phyloP scores from a whole-genome alignment of 2,888 invertebrate genomes.

The Ochropleura leucogaster region DNA sequence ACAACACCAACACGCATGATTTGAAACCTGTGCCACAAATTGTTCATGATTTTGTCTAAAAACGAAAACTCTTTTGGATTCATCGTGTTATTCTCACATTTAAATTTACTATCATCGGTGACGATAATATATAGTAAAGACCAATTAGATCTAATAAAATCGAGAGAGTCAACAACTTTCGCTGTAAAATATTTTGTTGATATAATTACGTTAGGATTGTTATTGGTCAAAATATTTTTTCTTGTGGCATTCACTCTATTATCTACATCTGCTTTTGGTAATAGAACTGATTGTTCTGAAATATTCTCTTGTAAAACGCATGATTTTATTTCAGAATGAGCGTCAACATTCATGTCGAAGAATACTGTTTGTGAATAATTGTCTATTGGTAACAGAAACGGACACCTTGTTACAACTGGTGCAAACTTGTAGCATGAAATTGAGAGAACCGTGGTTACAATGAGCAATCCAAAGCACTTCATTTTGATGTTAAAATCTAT shows the following conservation, averaged over 20 bases:
- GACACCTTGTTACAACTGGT: conserved; percentile 20
- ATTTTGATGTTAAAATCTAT: conserved; percentile 19
- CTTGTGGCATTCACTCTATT: neutral
- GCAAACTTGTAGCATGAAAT: conserved; percentile 25
- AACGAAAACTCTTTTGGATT: conserved; percentile 44
- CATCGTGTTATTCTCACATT: conserved; percentile 69
- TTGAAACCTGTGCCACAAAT: conserved; percentile 72
- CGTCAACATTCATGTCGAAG: conserved; percentile 13
- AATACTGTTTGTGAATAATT: conserved; percentile 39
- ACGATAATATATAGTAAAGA: conserved; percentile 70
- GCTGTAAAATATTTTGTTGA: conserved; percentile 55
- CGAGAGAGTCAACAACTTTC: conserved; percentile 50
- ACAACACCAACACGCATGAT: conserved; percentile 66
- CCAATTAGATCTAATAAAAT: conserved; percentile 60
- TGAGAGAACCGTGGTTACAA: neutral
- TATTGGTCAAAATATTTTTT: conserved; percentile 19
- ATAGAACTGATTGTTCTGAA: conserved; percentile 27
- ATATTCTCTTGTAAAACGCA: conserved; percentile 29
- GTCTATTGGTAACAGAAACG: conserved; percentile 29
- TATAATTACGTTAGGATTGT: conserved; percentile 64
- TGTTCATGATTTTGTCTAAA: conserved; percentile 71
- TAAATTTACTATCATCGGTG: conserved; percentile 60
- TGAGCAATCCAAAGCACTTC: conserved; percentile 11
- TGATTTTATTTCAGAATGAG: conserved; percentile 26
- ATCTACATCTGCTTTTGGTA: conserved; percentile 29